Evolutionary conservation across 2,797 vertebrate species (phyloP), one percentile per base, ranked within the genome.

Genomic region (Rhyacichthys aspro): DNA sequence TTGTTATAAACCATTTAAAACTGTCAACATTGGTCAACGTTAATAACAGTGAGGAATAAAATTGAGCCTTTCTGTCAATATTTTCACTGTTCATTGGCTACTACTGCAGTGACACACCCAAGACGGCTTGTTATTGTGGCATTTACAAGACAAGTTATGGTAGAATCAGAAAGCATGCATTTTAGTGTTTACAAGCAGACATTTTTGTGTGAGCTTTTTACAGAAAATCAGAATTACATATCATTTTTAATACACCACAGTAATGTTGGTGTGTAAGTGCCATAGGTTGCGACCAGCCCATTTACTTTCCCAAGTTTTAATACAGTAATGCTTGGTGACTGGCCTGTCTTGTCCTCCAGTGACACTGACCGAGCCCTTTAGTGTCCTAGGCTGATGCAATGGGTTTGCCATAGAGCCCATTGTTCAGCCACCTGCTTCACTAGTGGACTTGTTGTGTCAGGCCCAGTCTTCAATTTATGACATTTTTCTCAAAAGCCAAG

Each of bases 71-170:
- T 28, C 3, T 28, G 23, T 28, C 23, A 28, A 28, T 28, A 28
- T 28, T 28, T 5, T 41, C 39, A 7, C n/a, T 41, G 39, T 14
- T 41, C 14, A 41, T 28, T 28, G 39, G 39, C 38, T 32, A 2
- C 14, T 11, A 16, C n/a, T 12, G 15, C 52, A 42, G 52, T 55
- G 52, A 32, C 52, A 32, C 12, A 55, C 38, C 32, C 28, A 16
- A 43, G 53, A 43, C 28, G 11, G 23, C 53, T 55, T 55, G 53
- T 33, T 55, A 43, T 42, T 55, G 53, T 55, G 53, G 43, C 53
- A 55, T 55, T 55, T 55, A 54, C 38, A 15, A 55, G 53, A 43
- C 39, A 55, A 55, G 39, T 55, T 32, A 43, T 55, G 39, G 19
- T 16, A 23, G 23, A 55, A 42, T 55, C 39, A 33, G 9, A 55